Evolutionary conservation across 2,888 invertebrate species (phyloP).

Genomic region (Desoria tigrina): DNA sequence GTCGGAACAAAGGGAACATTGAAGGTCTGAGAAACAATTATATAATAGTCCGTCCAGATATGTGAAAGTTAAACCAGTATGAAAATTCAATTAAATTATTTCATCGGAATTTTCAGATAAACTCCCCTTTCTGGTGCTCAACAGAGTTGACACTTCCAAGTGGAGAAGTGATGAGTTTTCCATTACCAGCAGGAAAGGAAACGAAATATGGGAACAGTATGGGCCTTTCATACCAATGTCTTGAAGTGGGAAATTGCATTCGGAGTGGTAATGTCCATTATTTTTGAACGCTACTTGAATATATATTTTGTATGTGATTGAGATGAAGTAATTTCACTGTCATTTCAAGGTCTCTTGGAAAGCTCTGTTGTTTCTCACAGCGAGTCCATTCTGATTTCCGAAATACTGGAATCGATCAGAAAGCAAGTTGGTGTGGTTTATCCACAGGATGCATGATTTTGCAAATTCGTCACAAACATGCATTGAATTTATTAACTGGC

Average conservation of each 20-base stretch:
- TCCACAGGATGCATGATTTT: slow-evolving; percentile 58
- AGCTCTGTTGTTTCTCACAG: slow-evolving; percentile 69
- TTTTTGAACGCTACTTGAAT: background rate
- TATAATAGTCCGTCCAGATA: background rate
- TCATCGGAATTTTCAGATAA: slow-evolving; percentile 24
- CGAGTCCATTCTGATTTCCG: slow-evolving; percentile 69
- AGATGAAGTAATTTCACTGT: too few species aligned
- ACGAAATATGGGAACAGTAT: slow-evolving; percentile 54
- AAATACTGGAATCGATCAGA: slow-evolving; percentile 72
- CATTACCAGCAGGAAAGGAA: slow-evolving; percentile 43
- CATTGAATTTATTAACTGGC: background rate
- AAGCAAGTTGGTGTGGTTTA: slow-evolving; percentile 68
- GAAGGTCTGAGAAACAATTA: slow-evolving; percentile 52
- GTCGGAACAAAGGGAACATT: slow-evolving; percentile 71
- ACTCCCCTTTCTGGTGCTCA: slow-evolving; percentile 47
- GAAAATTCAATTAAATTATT: too few species aligned
- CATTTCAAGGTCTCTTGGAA: slow-evolving; percentile 65
- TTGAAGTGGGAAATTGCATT: slow-evolving; percentile 54
- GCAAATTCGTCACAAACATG: background rate
- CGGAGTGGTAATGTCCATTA: slow-evolving; percentile 40
- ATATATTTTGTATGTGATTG: background rate
- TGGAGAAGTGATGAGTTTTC: slow-evolving; percentile 40
- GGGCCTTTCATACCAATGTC: slow-evolving; percentile 54
- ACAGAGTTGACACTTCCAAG: slow-evolving; percentile 34
- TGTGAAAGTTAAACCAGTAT: background rate